Conservation (phyloP, 2,888 invertebrate genomes). For the Rhagonycha lutea region DNA sequence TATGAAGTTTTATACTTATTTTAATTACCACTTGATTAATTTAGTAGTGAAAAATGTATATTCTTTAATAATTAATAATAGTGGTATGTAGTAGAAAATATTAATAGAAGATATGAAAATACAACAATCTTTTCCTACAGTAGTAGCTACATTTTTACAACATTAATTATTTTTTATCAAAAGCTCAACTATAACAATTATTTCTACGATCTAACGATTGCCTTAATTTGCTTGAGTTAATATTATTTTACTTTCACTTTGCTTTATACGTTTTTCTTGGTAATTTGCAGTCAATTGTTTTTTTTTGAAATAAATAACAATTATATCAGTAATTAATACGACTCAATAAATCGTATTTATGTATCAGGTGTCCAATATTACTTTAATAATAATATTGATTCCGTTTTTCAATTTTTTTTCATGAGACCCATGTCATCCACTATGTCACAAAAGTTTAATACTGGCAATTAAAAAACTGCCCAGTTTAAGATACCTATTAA, state of each 20-base stretch:
- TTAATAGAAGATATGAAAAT: background rate
- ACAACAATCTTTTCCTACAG: background rate
- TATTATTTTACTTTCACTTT: background rate
- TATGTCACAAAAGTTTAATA: background rate
- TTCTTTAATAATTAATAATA: background rate
- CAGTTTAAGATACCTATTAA: background rate
- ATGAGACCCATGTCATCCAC: background rate
- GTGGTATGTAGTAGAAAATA: background rate
- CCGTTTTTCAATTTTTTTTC: background rate
- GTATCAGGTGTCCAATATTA: background rate
- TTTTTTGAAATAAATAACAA: background rate
- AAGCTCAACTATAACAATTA: background rate
- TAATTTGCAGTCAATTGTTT: background rate
- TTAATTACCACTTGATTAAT: background rate
- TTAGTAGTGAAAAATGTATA: background rate
- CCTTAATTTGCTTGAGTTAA: background rate
- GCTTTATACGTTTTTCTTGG: background rate
- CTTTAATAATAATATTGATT: background rate
- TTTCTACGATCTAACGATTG: background rate
- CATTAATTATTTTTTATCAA: background rate
- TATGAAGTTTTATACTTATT: background rate
- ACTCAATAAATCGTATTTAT: background rate
- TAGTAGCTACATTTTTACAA: background rate
- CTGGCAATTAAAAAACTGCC: too few relatives aligned
- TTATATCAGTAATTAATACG: background rate